phyloP scores from a whole-genome alignment of 2,888 invertebrate genomes.

The Heliconius sara region DNA sequence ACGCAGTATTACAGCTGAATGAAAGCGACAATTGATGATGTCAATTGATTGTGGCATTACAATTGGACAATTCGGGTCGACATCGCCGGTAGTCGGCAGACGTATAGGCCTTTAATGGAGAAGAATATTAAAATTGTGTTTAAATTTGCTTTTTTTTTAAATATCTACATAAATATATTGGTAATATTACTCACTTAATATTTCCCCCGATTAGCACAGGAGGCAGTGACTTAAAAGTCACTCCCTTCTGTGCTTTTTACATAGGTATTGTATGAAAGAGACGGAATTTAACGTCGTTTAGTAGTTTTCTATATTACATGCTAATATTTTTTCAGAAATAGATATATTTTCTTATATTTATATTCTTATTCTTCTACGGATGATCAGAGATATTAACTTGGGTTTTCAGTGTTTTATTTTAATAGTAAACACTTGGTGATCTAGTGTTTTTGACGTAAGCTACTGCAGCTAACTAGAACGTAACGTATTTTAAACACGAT shows the following conservation, averaged over 20 bases:
- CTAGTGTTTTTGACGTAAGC: neutral
- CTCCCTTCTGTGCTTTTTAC: too few relatives aligned
- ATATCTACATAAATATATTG: too few relatives aligned
- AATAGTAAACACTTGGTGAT: neutral
- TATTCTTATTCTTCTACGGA: neutral
- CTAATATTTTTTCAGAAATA: too few relatives aligned
- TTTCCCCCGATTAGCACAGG: too few relatives aligned
- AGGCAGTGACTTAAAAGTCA: too few relatives aligned
- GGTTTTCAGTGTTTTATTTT: neutral
- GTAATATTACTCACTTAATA: too few relatives aligned
- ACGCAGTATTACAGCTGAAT: constrained; percentile 6
- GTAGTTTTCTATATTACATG: too few relatives aligned
- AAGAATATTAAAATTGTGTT: neutral
- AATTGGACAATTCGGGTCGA: constrained; percentile 68
- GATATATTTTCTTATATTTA: too few relatives aligned
- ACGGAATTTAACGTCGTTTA: too few relatives aligned
- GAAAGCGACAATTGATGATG: constrained; percentile 44
- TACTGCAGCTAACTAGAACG: neutral
- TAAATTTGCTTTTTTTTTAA: neutral
- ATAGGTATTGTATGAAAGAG: too few relatives aligned
- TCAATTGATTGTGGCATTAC: constrained; percentile 68
- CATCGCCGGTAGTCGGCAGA: constrained; percentile 48
- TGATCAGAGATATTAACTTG: neutral
- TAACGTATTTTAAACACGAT: neutral
- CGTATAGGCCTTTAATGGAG: constrained; percentile 7